A percentile compares a stretch with the other conserved stretches of the same genome.
Conservation (phyloP, 2,113 vertebrate species). For the Ptyas mucosa region DNA sequence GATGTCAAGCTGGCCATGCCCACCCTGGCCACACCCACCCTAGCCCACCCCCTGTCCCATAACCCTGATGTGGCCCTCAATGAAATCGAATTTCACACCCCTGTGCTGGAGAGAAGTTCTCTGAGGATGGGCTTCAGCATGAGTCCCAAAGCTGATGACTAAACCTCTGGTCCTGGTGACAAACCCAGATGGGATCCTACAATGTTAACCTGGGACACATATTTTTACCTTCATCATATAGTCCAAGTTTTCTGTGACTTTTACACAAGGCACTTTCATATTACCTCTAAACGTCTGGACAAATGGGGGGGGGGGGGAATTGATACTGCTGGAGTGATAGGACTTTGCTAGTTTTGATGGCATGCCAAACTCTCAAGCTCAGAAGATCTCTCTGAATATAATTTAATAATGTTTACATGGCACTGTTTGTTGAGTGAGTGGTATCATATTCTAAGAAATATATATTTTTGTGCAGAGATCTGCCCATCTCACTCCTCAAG, state of each 20-base stretch:
- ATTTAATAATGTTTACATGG: neutral
- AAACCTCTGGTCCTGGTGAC: no score
- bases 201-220: no score
- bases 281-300: neutral
- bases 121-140: no score
- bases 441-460: neutral
- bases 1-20: no score
- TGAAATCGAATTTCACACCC: no score
- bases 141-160: no score
- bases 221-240: neutral
- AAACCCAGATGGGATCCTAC: no score
- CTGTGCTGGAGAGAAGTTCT: no score
- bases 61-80: no score
- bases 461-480: neutral
- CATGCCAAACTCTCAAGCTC: neutral
- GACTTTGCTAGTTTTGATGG: neutral
- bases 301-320: neutral
- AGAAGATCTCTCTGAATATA: neutral
- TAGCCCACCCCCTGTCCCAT: no score
- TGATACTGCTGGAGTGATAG: neutral
- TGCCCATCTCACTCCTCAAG: slow-evolving; percentile 1
- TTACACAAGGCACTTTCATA: neutral
- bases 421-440: neutral
- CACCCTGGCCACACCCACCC: no score
- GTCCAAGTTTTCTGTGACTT: neutral